phyloP scores from a whole-genome alignment of 2,888 invertebrate species.

The Eristalis intricaria region DNA sequence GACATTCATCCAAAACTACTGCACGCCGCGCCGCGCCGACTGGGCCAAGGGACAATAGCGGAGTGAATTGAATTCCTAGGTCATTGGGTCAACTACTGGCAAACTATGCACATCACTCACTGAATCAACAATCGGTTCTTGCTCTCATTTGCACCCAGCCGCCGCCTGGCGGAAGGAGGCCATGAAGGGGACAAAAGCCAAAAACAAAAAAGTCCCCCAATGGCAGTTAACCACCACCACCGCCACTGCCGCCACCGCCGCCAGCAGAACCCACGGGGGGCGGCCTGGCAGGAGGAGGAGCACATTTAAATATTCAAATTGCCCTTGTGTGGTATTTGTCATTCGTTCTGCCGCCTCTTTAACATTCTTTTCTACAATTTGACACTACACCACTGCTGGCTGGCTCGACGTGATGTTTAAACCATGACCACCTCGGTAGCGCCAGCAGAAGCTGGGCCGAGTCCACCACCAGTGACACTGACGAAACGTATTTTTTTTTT shows the following conservation, averaged over 20 bases:
- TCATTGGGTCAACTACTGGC: slow-evolving; percentile 68
- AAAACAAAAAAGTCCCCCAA: slow-evolving; percentile 22
- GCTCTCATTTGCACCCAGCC: slow-evolving; percentile 62
- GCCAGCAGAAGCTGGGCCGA: not conserved
- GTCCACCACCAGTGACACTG: slow-evolving; percentile 44
- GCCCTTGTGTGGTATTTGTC: slow-evolving; percentile 63
- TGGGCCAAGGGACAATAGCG: not conserved
- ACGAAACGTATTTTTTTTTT: not conserved
- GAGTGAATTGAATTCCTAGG: slow-evolving; percentile 59
- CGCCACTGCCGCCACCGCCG: no score
- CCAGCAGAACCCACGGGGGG: slow-evolving; percentile 18
- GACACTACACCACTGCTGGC: slow-evolving; percentile 37
- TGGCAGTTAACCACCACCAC: slow-evolving; percentile 11
- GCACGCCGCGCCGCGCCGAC: not conserved
- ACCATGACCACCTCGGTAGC: slow-evolving; percentile 52
- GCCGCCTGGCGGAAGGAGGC: slow-evolving; percentile 53
- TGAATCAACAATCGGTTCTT: slow-evolving; percentile 67
- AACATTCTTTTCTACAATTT: slow-evolving; percentile 60
- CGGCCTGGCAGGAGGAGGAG: not conserved
- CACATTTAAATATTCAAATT: slow-evolving; percentile 70
- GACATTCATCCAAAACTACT: slow-evolving; percentile 10
- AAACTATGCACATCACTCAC: slow-evolving; percentile 70
- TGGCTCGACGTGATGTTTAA: slow-evolving; percentile 63
- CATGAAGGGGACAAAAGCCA: slow-evolving; percentile 10
- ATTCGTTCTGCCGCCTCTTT: slow-evolving; percentile 39